phyloP scores from a whole-genome alignment of 2,888 invertebrate species.

The Desoria tigrina region DNA sequence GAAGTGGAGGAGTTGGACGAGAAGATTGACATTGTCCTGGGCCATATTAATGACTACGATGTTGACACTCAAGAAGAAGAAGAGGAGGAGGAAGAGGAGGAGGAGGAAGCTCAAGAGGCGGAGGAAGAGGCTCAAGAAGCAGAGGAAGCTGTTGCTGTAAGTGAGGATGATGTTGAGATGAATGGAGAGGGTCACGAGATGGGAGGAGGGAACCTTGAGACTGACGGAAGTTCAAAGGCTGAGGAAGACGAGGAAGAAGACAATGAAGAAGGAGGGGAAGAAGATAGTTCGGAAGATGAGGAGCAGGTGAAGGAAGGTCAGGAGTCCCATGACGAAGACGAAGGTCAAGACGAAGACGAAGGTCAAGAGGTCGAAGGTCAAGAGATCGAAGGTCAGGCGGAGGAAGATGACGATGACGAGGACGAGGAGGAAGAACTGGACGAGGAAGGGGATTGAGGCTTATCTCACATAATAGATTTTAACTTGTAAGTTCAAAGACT shows the following conservation, averaged over 20 bases:
- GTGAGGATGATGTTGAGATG: slow-evolving; percentile 15
- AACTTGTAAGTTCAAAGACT: no score
- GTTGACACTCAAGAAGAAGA: not conserved
- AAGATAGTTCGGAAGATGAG: no score
- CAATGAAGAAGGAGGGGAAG: no score
- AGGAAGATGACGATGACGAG: slow-evolving; percentile 18
- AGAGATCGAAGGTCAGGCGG: slow-evolving; percentile 29
- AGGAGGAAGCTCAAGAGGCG: slow-evolving; percentile 27
- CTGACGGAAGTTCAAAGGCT: slow-evolving; percentile 15
- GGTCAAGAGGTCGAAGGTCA: slow-evolving; percentile 23
- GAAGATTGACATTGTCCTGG: no score
- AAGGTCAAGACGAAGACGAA: slow-evolving; percentile 10
- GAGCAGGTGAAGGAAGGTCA: no score
- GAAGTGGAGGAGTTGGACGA: slow-evolving; percentile 28
- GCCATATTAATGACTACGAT: no score
- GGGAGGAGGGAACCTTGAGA: slow-evolving; percentile 11
- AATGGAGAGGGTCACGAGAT: slow-evolving; percentile 3
- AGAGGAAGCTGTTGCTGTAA: slow-evolving; percentile 11
- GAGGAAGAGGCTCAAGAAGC: slow-evolving; percentile 8
- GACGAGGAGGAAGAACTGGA: slow-evolving; percentile 22
- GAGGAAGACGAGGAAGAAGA: no score
- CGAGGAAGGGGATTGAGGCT: slow-evolving; percentile 21
- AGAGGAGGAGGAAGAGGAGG: slow-evolving; percentile 33
- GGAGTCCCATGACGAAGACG: slow-evolving; percentile 3
- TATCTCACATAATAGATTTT: no score